Percentiles rank a stretch among this genome's conserved stretches.
Evolutionary conservation across 2,797 vertebrate genomes (phyloP).

Genomic region (Cetoscarus ocellatus): DNA sequence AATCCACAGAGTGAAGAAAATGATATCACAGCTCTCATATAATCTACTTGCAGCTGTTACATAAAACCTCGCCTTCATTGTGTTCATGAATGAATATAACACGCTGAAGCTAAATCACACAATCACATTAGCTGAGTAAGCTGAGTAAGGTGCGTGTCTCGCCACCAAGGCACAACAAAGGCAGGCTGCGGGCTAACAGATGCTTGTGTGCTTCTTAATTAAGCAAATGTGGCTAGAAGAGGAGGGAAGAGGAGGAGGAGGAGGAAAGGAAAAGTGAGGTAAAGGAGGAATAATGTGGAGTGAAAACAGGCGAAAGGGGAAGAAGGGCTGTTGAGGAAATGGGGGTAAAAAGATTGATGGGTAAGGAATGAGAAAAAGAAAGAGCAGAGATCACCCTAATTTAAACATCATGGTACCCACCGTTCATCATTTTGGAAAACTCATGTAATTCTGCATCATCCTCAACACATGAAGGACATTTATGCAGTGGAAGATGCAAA

Average conservation of each 20-base stretch:
- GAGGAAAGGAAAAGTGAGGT: conserved; percentile 16
- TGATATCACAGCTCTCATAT: not conserved
- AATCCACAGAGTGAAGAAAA: not conserved
- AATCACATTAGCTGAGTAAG: conserved; percentile 53
- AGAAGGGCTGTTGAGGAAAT: not conserved
- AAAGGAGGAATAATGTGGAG: conserved; percentile 13
- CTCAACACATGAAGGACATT: not conserved
- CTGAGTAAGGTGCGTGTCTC: conserved; percentile 50
- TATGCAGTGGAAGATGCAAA: conserved; percentile 1
- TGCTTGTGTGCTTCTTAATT: conserved; percentile 78
- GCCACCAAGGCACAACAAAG: conserved; percentile 56
- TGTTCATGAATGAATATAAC: conserved; percentile 22
- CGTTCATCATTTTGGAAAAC: too few relatives aligned
- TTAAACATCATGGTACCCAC: not conserved
- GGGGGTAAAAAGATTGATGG: not conserved
- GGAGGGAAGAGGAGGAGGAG: conserved; percentile 11
- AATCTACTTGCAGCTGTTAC: not conserved
- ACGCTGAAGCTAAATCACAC: conserved; percentile 32
- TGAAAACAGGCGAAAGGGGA: conserved; percentile 1
- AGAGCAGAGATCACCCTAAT: too few relatives aligned
- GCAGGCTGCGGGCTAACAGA: conserved; percentile 78
- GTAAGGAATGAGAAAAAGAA: not conserved
- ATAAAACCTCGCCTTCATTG: conserved; percentile 1
- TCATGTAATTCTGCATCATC: too few relatives aligned
- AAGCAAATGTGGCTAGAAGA: conserved; percentile 59